Conservation (phyloP, 1,140 invertebrate genomes). For the Drosophila erecta region DNA sequence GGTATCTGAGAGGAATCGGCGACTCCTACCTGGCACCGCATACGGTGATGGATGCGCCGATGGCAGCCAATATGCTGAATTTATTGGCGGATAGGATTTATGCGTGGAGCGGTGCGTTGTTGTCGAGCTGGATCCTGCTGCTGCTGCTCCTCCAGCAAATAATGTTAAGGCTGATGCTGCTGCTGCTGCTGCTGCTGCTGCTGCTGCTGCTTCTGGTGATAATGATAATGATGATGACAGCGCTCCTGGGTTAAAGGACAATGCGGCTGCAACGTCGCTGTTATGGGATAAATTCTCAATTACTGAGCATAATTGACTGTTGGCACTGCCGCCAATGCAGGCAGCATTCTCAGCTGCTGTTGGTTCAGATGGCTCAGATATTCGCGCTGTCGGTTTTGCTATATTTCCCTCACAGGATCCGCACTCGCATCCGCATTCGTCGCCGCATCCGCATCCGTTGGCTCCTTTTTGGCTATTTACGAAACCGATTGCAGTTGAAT, state of each 20-base stretch:
- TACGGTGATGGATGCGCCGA: conserved; percentile 90
- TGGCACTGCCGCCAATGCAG: conserved; percentile 32
- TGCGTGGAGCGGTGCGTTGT: conserved; percentile 59
- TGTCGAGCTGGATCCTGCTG: conserved; percentile 16
- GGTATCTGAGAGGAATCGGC: conserved; percentile 12
- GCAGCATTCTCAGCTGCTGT: conserved; percentile 29
- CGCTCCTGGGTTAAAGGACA: conserved; percentile 53
- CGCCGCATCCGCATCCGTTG: conserved; percentile 8
- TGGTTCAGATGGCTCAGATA: conserved; percentile 28
- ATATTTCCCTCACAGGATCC: conserved; percentile 13
- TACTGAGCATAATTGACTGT: conserved; percentile 83
- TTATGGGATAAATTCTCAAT: conserved; percentile 85
- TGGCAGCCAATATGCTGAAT: conserved; percentile 91
- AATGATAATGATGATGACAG: conserved; percentile 26
- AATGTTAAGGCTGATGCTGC: conserved; percentile 35
- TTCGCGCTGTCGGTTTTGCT: conserved; percentile 13
- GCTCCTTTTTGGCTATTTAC: conserved; percentile 69
- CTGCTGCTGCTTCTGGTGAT: conserved; percentile 30
- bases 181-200: conserved; percentile 24
- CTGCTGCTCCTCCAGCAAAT: not conserved
- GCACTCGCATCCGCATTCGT: conserved; percentile 16
- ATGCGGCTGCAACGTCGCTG: conserved; percentile 72
- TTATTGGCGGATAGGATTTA: conserved; percentile 90
- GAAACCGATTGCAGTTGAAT: conserved; percentile 80
- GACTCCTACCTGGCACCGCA: conserved; percentile 89